Evolutionary conservation across 2,888 invertebrate genomes (phyloP).

Genomic region (Oscheius sp.): DNA sequence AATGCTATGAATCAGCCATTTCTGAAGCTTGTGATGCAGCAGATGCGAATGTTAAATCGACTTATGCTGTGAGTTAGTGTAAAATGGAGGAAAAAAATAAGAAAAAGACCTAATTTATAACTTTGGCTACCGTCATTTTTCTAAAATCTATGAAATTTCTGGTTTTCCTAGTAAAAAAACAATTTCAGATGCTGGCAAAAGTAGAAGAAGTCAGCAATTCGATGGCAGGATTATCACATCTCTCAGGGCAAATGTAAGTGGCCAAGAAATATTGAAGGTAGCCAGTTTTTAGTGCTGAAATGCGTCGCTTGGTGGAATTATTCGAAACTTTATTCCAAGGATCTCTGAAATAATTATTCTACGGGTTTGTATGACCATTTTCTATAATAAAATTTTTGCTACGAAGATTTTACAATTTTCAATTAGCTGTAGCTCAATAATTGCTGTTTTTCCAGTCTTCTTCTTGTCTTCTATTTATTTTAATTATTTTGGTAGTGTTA

Average conservation of each 20-base stretch:
- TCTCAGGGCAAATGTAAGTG: conserved; percentile 65
- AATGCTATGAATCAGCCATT: conserved; percentile 63
- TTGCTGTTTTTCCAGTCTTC: background rate
- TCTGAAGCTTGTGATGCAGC: conserved; percentile 67
- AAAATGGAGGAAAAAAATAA: background rate
- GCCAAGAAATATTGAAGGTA: background rate
- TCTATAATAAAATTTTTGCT: too few species aligned
- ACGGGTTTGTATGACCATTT: too few species aligned
- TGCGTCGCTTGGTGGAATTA: conserved; percentile 65
- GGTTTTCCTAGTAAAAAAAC: background rate
- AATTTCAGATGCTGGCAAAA: conserved; percentile 66
- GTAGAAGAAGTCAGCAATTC: conserved; percentile 68
- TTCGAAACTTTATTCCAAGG: conserved; percentile 63
- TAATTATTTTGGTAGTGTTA: too few species aligned
- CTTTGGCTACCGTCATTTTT: too few species aligned
- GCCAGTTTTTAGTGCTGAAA: conserved; percentile 61
- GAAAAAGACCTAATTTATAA: too few species aligned
- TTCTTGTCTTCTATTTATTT: too few species aligned
- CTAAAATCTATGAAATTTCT: too few species aligned
- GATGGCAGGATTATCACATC: conserved; percentile 61
- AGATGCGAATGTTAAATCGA: conserved; percentile 65
- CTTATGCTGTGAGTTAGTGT: conserved; percentile 61
- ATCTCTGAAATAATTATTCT: conserved; percentile 43
- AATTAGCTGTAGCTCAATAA: too few species aligned
- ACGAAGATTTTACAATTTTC: too few species aligned